A percentile compares a stretch with the other conserved stretches of the same genome.
These are phyloP conservation scores for Podarcis lilfordi DNA, from an alignment of 2,797 vertebrate genomes.

Conservation along the genomic window DNA sequence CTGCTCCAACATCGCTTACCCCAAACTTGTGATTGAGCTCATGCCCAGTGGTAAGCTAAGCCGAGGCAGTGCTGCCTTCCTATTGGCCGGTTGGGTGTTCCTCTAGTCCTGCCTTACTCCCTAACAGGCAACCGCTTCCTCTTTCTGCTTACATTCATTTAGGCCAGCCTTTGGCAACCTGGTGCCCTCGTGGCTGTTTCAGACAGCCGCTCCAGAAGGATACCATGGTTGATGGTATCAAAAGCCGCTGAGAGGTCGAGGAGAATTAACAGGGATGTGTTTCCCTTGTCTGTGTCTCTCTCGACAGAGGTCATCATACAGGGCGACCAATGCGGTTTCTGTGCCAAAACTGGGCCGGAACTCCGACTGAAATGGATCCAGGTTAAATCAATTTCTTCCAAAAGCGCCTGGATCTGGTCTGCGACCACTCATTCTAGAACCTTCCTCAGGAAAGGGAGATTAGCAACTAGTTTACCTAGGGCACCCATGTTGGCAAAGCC, in stretches of 20 bases:
- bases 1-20: constrained; percentile 92
- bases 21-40: constrained; percentile 91
- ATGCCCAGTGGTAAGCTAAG: constrained; percentile 86
- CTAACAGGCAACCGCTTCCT: rapidly evolving
- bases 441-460: neutral
- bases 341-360: no score
- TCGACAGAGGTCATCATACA: no score
- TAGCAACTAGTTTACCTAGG: neutral
- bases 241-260: no score
- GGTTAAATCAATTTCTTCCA: no score
- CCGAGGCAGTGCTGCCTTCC: rapidly evolving
- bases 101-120: rapidly evolving
- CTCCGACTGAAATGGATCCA: no score
- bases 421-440: no score
- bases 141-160: neutral
- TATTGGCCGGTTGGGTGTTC: rapidly evolving
- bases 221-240: no score
- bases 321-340: no score
- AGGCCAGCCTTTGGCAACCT: neutral
- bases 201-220: neutral
- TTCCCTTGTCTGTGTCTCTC: no score
- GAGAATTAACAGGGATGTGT: no score
- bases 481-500: no score
- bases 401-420: no score
- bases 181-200: neutral